Conservation (phyloP, 2,113 vertebrate species). For the Amphiprion percula region DNA sequence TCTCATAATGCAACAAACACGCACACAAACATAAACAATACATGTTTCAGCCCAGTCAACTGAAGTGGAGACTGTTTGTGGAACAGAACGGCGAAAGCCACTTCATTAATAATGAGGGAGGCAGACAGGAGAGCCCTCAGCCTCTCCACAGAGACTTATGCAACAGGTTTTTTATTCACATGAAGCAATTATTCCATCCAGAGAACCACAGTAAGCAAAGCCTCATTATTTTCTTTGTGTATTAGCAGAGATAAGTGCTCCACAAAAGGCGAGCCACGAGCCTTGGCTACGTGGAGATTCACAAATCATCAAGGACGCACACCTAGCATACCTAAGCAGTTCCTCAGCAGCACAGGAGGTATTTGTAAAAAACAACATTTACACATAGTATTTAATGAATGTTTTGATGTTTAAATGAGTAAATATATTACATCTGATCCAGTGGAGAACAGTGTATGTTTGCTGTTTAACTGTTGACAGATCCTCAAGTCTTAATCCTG, state of each 20-base stretch:
- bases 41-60: slow-evolving; percentile 19
- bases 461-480: slow-evolving; percentile 7
- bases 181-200: slow-evolving; percentile 24
- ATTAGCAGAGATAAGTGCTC: slow-evolving; percentile 22
- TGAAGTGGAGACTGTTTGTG: slow-evolving; percentile 36
- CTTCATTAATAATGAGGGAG: slow-evolving; percentile 55
- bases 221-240: slow-evolving; percentile 44
- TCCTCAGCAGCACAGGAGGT: too few species aligned
- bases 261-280: not conserved
- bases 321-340: too few species aligned
- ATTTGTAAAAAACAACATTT: too few species aligned
- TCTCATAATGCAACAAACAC: not conserved
- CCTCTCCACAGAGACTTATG: slow-evolving; percentile 26
- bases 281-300: not conserved
- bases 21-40: slow-evolving; percentile 18
- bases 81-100: slow-evolving; percentile 28
- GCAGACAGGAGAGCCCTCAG: slow-evolving; percentile 34
- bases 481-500: slow-evolving; percentile 31
- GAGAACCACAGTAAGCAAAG: slow-evolving; percentile 35
- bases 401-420: too few species aligned
- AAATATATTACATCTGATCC: too few species aligned
- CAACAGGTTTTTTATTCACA: slow-evolving; percentile 45
- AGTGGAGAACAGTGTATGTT: not conserved
- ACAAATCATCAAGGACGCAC: not conserved
- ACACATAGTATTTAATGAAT: too few species aligned